A percentile compares a stretch with the other conserved stretches of the same genome.
Evolutionary conservation across 92 coral and sea anemone genomes (phyloP).

Genomic region (Actinernus sp.): DNA sequence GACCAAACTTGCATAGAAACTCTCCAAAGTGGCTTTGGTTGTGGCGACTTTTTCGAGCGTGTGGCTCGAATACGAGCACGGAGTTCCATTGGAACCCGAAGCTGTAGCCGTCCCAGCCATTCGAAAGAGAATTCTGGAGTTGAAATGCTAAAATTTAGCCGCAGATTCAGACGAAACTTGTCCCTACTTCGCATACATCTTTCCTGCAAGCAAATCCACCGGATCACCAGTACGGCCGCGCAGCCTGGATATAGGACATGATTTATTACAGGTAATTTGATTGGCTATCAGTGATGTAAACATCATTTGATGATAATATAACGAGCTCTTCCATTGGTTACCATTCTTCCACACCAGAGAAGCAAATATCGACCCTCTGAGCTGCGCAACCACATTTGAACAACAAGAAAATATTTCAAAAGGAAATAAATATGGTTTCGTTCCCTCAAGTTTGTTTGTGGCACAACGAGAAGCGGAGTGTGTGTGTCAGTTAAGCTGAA

Average conservation of each 20-base stretch:
- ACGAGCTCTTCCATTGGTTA: constrained; percentile 14
- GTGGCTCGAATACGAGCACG: constrained; percentile 86
- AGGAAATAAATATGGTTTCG: too few relatives aligned
- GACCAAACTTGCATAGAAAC: constrained; percentile 89
- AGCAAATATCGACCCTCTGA: too few relatives aligned
- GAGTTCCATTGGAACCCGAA: constrained; percentile 84
- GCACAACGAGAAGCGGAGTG: too few relatives aligned
- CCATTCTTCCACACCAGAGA: too few relatives aligned
- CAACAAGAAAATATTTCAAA: too few relatives aligned
- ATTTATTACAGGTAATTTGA: constrained; percentile 17
- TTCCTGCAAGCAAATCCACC: constrained; percentile 2
- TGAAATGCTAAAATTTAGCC: constrained; percentile 13
- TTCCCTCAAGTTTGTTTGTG: too few relatives aligned
- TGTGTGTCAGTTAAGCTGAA: too few relatives aligned
- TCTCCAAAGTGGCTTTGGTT: constrained; percentile 93
- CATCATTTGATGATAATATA: not conserved
- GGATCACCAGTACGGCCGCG: not conserved
- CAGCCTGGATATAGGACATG: not conserved
- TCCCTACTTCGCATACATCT: not conserved
- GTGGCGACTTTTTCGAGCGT: constrained; percentile 98
- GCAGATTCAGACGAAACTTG: constrained; percentile 2
- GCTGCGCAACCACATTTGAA: too few relatives aligned
- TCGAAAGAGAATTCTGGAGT: not conserved
- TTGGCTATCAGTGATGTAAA: constrained; percentile 12
- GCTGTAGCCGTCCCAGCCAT: constrained; percentile 83